Base-by-base conservation (phyloP, 2,888 invertebrate genomes). In the Chrysolina oricalcia region DNA sequence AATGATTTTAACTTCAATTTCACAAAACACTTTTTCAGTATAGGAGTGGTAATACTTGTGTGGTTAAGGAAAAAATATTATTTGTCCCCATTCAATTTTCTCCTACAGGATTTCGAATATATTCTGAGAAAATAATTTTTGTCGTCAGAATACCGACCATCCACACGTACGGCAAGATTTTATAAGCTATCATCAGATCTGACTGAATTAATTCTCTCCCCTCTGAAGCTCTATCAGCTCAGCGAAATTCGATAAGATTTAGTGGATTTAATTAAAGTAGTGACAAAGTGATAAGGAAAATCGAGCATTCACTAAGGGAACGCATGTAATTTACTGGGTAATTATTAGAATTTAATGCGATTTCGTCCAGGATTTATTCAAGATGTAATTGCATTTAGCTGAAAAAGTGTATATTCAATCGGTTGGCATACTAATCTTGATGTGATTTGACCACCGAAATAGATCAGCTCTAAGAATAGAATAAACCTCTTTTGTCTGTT, bases 231-330 rank as follows among this genome's bases (percentile, higher is more conserved):
- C 21, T 53, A 53, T 21, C 21, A 21, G 21, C 53, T 53, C 53
- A 21, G 53, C 11, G 13, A 19, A 53, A 17, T 21, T 19, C 53
- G 53, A 53, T 53, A 11, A 53, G 53, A 21, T 53, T 53, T 21
- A 53, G 11, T 53, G 53, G 53, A 53, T 53, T 53, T 53, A 53
- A 53, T 53, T 53, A 53, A 53, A 53, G 53, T 53, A 21, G 21
- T 53, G 53, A 53, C 53, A 21, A 21, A 21, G 53, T 23, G 53
- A 53, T 53, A 53, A 53, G 19, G 53, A 53, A 53, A 53, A 53
- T 53, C 53, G 53, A 53, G 19, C 53, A 13, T 53, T 53, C 19
- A 53, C 53, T 21, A 53, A 53, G 53, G 21, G 21, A 53, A 53
- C 21, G 53, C 21, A 53, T 53, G 53, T 53, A 53, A 53, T 53